Base-by-base conservation (phyloP, 1,140 invertebrate species). In the Drosophila funebris region DNA sequence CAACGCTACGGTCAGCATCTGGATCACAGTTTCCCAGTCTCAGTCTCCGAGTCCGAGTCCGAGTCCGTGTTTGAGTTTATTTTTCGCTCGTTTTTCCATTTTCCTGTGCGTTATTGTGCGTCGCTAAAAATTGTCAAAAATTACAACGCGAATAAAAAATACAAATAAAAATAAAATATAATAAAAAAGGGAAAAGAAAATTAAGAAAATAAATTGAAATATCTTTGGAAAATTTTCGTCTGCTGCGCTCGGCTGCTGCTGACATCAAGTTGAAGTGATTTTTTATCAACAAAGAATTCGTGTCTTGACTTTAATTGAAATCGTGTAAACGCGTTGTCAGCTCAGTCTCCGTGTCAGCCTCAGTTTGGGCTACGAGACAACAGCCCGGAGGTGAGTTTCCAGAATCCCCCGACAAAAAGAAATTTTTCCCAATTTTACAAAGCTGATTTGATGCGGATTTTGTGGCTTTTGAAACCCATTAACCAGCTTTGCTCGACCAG, bases 1-100 rank as follows among this genome's bases (percentile, higher is more conserved):
- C 74, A 69, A 69, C 70, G 71, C 67, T 44, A 43, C 73, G 64
- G 14, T 44, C 31, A 22, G 50, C 48, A 41, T 41, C 33, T 33
- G 52, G 33, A 66, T 52, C 29, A 31, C 24, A 41, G 33, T 29
- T 18, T 41, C 29, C 9, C 39, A 24, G 48, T 44, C 20, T 57
- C 13, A 13, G n/a, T 37, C 18, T 24, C 44, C 18, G 48, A 37
- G 3, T 39, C 31, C 37, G 13, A 13, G 4, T 6, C 13, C 37
- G 20, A 4, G 4, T 11, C 9, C 16, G 14, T 16, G 14, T 20
- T 48, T 31, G 56, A 33, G 37, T 13, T 54, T 27, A n/a, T n/a
- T n/a, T n/a, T n/a, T n/a, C n/a, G n/a, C n/a, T n/a, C n/a, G n/a
- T n/a, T n/a, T n/a, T n/a, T 29, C 7, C 41, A 20, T 29, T 52